Evolutionary conservation across 2,113 vertebrate genomes (phyloP).

Genomic region (Xiphias gladius): DNA sequence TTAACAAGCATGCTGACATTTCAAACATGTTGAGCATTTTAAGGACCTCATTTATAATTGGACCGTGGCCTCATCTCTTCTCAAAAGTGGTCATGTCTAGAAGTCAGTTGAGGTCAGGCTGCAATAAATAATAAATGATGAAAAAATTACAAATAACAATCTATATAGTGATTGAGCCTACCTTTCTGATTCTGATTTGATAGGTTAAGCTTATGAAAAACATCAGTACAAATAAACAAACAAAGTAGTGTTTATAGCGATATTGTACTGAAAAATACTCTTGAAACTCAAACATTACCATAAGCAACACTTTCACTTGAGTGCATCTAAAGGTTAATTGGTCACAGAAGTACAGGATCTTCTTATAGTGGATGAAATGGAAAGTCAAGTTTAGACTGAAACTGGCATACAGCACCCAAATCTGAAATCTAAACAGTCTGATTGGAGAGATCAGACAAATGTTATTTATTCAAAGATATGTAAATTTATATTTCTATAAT

Average conservation of each 20-base stretch:
- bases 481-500: slow-evolving; percentile 77
- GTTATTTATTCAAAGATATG: slow-evolving; percentile 77
- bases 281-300: neutral
- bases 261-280: neutral
- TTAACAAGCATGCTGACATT: slow-evolving; percentile 1
- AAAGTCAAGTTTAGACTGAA: slow-evolving; percentile 7
- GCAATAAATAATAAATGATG: too few species aligned
- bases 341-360: neutral
- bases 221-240: too few species aligned
- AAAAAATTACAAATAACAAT: too few species aligned
- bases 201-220: too few species aligned
- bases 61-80: too few species aligned
- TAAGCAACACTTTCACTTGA: neutral
- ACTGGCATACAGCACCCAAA: neutral
- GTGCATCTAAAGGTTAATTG: neutral
- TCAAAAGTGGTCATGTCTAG: neutral
- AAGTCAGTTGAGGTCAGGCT: neutral
- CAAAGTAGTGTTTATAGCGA: too few species aligned
- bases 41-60: neutral
- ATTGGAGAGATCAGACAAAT: slow-evolving; percentile 19
- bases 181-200: too few species aligned
- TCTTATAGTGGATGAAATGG: neutral
- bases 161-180: too few species aligned
- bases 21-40: neutral
- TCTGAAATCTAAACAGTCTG: slow-evolving; percentile 46